Base-by-base conservation (phyloP, 1,140 invertebrate species). In the Brachionus plicatilis region DNA sequence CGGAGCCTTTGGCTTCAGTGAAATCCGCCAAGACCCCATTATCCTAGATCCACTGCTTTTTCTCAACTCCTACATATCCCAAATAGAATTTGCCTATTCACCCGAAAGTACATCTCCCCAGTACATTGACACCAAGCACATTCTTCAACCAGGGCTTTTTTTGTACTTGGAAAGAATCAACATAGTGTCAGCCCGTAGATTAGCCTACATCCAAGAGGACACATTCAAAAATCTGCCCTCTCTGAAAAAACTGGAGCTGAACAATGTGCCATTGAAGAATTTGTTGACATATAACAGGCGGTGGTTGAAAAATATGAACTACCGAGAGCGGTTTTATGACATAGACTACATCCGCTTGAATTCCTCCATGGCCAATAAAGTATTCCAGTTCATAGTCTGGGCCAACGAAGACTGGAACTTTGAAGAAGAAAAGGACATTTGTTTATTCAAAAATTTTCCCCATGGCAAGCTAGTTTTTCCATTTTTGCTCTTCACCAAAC, bases 301-400 rank as follows among this genome's bases (percentile, higher is more conserved):
- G 12, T 76, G 72, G 72, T 1, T 76, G 20, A 47, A 50, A 47
- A 76, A 76, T 14, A 6, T 76, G 43, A 76, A 76, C n/a, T 76
- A 29, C 43, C 14, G 72, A 50, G 41, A 47, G 24, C 24, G 47
- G 1, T 50, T 50, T 24, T 76, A 50, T 37, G 72, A 76, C 27
- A 24, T 76, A 1, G 72, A 76, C 43, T 50, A 47, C 41, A 76
- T 76, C 12, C 8, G 72, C 47, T 50, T 76, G 20, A 76, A 76
- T 29, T 76, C 72, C 4, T 76, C 72, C 27, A 76, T 50, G 11
- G 43, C 43, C 3, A 50, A 76, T 50, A 47, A 76, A 27, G 33
- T 76, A 50, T 76, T 76, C 33, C 72, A 76, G n/a, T 50, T 76
- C 33, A 76, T 76, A n/a, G n/a, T 76, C 20, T 76, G 72, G 72